Evolutionary conservation across 1,140 invertebrate species (phyloP).

Genomic region (Dryas iulia): DNA sequence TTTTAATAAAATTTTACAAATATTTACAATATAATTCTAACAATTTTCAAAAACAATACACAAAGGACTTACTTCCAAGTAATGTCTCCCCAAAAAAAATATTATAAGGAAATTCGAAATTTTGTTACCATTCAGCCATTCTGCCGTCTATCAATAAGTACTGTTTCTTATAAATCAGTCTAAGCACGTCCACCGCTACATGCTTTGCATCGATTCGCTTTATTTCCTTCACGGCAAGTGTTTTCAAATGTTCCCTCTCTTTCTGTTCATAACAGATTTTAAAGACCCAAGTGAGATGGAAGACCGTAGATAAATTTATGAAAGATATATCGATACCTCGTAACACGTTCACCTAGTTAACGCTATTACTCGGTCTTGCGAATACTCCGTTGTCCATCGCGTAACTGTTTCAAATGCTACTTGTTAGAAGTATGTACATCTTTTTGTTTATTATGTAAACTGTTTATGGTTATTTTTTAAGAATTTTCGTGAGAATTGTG

Average conservation of each 20-base stretch:
- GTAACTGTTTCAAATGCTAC: constrained; percentile 30
- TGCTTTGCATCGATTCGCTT: constrained; percentile 34
- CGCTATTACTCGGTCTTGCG: constrained; percentile 28
- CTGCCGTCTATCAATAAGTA: constrained; percentile 20
- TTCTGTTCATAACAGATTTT: background rate
- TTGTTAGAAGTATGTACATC: background rate
- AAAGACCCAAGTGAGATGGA: constrained; percentile 8
- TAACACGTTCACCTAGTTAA: constrained; percentile 42
- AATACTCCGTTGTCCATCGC: constrained; percentile 32
- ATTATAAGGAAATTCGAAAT: background rate
- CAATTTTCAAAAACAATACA: no score
- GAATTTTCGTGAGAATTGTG: no score
- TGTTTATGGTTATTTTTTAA: background rate
- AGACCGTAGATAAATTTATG: constrained; percentile 21
- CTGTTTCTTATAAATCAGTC: constrained; percentile 28
- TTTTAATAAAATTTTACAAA: no score
- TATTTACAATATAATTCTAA: no score
- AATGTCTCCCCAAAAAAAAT: background rate
- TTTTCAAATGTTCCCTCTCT: constrained; percentile 21
- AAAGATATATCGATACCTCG: constrained; percentile 34
- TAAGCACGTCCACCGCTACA: constrained; percentile 34
- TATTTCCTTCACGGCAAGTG: constrained; percentile 27
- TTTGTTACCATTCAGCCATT: background rate
- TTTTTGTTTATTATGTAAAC: background rate
- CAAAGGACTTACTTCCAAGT: no score